Evolutionary conservation across 1,140 invertebrate genomes (phyloP).

Genomic region (Pseudomyrmex cubaensis): DNA sequence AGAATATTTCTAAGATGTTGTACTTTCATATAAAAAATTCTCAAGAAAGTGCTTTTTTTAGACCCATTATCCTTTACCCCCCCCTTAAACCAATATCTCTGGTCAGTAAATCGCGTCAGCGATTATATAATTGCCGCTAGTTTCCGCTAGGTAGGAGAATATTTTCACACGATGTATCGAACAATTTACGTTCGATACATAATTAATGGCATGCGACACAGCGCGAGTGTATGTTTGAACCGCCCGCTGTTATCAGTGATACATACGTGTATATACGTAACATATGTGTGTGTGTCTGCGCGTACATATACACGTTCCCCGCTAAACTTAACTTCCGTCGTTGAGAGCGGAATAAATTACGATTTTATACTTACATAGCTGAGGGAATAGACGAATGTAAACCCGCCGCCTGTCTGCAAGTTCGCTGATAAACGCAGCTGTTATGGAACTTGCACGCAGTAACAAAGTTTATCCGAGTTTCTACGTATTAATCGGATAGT

Average conservation of each 20-base stretch:
- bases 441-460: constrained; percentile 57
- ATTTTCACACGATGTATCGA: neutral
- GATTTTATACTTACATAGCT: constrained; percentile 42
- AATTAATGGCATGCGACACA: constrained; percentile 1
- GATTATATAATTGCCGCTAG: neutral
- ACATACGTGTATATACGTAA: too few species aligned
- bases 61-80: too few species aligned
- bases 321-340: constrained; percentile 38
- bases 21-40: too few species aligned
- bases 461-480: constrained; percentile 61
- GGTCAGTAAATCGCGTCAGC: neutral
- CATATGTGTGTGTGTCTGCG: too few species aligned
- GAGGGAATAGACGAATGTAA: constrained; percentile 55
- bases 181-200: neutral
- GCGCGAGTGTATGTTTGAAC: neutral
- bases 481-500: constrained; percentile 59
- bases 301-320: neutral
- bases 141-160: neutral
- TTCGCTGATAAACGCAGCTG: constrained; percentile 57
- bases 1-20: too few species aligned
- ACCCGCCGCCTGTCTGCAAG: constrained; percentile 55
- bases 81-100: neutral
- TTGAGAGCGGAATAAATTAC: constrained; percentile 56
- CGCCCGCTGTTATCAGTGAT: neutral
- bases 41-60: too few species aligned